phyloP scores from a whole-genome alignment of 2,888 invertebrate genomes.

The Tridacna gigas region DNA sequence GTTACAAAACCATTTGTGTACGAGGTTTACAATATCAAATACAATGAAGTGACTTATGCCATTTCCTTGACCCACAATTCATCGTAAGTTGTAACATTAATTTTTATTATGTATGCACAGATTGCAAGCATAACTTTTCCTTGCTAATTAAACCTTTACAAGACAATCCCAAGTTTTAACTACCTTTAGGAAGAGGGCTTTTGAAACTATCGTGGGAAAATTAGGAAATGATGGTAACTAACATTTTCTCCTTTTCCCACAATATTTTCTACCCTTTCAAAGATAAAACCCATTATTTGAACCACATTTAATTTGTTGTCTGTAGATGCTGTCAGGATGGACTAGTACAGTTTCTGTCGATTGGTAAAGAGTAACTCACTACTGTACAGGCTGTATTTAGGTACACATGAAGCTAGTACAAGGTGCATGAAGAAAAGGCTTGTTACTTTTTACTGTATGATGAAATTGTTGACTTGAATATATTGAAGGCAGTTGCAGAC shows the following conservation, averaged over 20 bases:
- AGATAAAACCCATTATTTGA: neutral
- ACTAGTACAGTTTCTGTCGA: no score
- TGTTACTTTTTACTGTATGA: no score
- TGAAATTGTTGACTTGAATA: no score
- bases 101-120: neutral
- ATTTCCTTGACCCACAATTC: constrained; percentile 72
- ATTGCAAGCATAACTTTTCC: neutral
- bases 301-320: neutral
- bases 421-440: no score
- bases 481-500: no score
- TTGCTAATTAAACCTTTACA: no score
- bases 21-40: constrained; percentile 72
- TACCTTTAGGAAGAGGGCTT: neutral
- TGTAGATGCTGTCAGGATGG: neutral
- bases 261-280: neutral
- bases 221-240: neutral
- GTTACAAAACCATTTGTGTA: constrained; percentile 73
- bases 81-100: constrained; percentile 66
- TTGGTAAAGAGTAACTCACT: neutral
- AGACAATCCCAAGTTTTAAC: neutral
- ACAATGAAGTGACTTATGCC: constrained; percentile 69
- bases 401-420: no score
- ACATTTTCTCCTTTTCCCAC: neutral
- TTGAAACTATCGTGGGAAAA: neutral
- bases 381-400: no score